A percentile compares a stretch with the other conserved stretches of the same genome.
Conservation (phyloP, 2,888 invertebrate species). For the Nebria salina region DNA sequence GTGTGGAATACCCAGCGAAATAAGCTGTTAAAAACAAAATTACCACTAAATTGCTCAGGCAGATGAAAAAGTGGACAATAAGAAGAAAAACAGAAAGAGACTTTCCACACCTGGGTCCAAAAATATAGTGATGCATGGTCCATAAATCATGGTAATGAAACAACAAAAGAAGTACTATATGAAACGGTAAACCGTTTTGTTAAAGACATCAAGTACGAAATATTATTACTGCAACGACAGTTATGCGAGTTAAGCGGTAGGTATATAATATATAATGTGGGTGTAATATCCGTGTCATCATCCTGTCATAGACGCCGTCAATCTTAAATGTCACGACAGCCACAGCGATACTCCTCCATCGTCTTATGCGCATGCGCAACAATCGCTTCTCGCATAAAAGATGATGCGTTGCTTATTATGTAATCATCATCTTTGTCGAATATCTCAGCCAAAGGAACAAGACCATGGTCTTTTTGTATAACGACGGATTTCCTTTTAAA, state of each 20-base stretch:
- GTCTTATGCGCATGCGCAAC: not conserved
- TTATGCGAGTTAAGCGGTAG: slow-evolving; percentile 12
- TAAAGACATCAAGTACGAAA: not conserved
- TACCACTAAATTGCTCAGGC: too few relatives aligned
- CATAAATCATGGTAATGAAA: not conserved
- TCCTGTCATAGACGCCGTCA: slow-evolving; percentile 12
- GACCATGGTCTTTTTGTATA: not conserved
- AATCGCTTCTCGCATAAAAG: not conserved
- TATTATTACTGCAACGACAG: slow-evolving; percentile 8
- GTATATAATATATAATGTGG: slow-evolving; percentile 9
- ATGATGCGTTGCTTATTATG: not conserved
- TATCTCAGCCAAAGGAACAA: not conserved
- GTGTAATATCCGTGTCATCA: slow-evolving; percentile 18
- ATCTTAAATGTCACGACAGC: slow-evolving; percentile 18
- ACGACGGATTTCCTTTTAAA: not conserved
- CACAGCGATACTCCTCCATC: not conserved
- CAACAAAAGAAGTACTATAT: not conserved
- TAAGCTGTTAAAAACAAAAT: too few relatives aligned
- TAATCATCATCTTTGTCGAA: not conserved
- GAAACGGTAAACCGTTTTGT: not conserved
- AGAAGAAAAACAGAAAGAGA: too few relatives aligned
- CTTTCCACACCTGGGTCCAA: not conserved
- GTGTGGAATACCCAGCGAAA: too few relatives aligned
- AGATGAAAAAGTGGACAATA: not conserved
- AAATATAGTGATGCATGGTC: not conserved